Evolutionary conservation across 2,888 invertebrate genomes (phyloP).

Genomic region (Drosophila lacicola): DNA sequence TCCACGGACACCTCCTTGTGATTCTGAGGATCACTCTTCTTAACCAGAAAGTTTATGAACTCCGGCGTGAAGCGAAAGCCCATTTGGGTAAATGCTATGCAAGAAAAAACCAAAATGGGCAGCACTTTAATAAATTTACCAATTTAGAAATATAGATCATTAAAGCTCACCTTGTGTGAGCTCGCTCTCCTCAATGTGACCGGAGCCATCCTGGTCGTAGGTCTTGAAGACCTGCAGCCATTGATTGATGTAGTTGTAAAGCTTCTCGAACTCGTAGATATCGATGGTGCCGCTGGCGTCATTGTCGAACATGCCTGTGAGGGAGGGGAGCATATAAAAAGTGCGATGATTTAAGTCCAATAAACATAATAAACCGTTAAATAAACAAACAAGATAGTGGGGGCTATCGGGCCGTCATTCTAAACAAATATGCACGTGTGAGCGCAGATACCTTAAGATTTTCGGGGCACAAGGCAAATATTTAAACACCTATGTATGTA

Average conservation of each 20-base stretch:
- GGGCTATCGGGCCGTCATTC: conserved; percentile 6
- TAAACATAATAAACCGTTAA: conserved; percentile 37
- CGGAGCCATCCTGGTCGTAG: conserved; percentile 94
- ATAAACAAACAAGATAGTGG: conserved; percentile 52
- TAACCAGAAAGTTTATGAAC: conserved; percentile 90
- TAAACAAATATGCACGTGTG: conserved; percentile 42
- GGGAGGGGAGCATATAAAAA: conserved; percentile 11
- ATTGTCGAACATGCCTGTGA: conserved; percentile 93
- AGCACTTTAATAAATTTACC: too few species aligned
- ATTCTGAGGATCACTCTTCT: conserved; percentile 89
- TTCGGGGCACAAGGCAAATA: conserved; percentile 25
- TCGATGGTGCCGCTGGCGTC: conserved; percentile 94
- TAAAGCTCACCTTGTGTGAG: conserved; percentile 88
- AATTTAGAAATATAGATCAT: not conserved
- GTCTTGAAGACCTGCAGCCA: conserved; percentile 94
- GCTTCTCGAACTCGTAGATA: conserved; percentile 92
- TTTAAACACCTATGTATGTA: conserved; percentile 8
- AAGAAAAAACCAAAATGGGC: conserved; percentile 3
- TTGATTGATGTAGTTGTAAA: conserved; percentile 94
- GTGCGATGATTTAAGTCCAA: conserved; percentile 21
- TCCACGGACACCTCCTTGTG: conserved; percentile 91
- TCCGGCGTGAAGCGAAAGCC: conserved; percentile 93
- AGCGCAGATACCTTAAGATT: not conserved
- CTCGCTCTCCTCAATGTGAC: conserved; percentile 92
- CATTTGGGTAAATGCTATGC: conserved; percentile 93